Conservation (phyloP, 2,888 invertebrate species). For the Dorcus parallelipipedus region DNA sequence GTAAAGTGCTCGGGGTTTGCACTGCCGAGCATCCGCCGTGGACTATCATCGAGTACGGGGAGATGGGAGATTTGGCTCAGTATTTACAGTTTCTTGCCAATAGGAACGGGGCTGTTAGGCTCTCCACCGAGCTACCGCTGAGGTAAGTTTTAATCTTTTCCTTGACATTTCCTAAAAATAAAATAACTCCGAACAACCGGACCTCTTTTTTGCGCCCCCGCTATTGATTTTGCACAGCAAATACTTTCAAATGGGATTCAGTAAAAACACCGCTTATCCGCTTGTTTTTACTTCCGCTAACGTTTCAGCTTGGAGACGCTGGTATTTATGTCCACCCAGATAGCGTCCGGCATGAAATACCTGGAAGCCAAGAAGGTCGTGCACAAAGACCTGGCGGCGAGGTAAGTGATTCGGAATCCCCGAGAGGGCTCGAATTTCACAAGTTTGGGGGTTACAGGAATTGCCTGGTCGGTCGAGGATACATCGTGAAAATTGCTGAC, state of each 20-base stretch:
- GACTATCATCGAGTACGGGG: constrained; percentile 71
- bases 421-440: too few relatives aligned
- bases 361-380: constrained; percentile 74
- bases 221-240: background rate
- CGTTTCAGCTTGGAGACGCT: constrained; percentile 61
- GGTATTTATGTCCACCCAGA: constrained; percentile 70
- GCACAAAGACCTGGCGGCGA: constrained; percentile 74
- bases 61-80: constrained; percentile 71
- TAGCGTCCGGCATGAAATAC: constrained; percentile 78
- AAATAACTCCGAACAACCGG: background rate
- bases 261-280: too few relatives aligned
- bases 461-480: constrained; percentile 60
- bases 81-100: constrained; percentile 55
- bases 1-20: constrained; percentile 60
- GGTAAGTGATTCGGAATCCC: constrained; percentile 42
- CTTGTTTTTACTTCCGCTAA: background rate
- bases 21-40: constrained; percentile 61
- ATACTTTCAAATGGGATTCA: too few relatives aligned
- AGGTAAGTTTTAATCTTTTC: constrained; percentile 31
- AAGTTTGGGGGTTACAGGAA: constrained; percentile 48
- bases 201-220: background rate
- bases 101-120: constrained; percentile 41
- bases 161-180: background rate
- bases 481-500: constrained; percentile 61
- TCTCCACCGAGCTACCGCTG: constrained; percentile 40